Evolutionary conservation across 2,797 vertebrate species (phyloP).

Genomic region (Jordanella pulchra): DNA sequence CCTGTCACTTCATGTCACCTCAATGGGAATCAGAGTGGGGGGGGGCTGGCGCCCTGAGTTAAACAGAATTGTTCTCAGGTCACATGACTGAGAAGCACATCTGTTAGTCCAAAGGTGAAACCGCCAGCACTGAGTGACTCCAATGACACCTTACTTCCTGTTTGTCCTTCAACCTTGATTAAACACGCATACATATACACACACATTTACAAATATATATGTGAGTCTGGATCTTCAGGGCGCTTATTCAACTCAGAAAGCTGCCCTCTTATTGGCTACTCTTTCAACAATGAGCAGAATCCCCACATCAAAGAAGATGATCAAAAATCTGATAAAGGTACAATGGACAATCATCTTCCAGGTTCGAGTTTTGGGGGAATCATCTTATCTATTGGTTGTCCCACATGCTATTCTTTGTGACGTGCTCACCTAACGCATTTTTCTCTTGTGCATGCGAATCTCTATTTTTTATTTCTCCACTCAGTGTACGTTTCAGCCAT

Average conservation of each 20-base stretch:
- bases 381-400: too few relatives aligned
- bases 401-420: too few relatives aligned
- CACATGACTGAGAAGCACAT: constrained; percentile 90
- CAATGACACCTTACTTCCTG: constrained; percentile 31
- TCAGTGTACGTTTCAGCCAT: too few relatives aligned
- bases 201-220: neutral
- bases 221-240: neutral
- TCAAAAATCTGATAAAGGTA: neutral
- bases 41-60: neutral
- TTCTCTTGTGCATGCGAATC: too few relatives aligned
- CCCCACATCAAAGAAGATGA: neutral
- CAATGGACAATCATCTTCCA: too few relatives aligned
- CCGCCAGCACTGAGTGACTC: constrained; percentile 81
- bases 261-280: constrained; percentile 10
- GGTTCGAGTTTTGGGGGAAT: too few relatives aligned
- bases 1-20: constrained; percentile 96
- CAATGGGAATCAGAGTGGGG: constrained; percentile 65
- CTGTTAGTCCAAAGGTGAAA: constrained; percentile 90
- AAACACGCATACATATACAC: neutral
- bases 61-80: constrained; percentile 79
- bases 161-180: constrained; percentile 38
- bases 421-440: too few relatives aligned
- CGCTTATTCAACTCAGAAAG: constrained; percentile 1
- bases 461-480: too few relatives aligned
- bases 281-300: neutral